These are phyloP conservation scores for Standfussiana lucernea DNA, from an alignment of 2,888 invertebrate species.

Conservation along the genomic window DNA sequence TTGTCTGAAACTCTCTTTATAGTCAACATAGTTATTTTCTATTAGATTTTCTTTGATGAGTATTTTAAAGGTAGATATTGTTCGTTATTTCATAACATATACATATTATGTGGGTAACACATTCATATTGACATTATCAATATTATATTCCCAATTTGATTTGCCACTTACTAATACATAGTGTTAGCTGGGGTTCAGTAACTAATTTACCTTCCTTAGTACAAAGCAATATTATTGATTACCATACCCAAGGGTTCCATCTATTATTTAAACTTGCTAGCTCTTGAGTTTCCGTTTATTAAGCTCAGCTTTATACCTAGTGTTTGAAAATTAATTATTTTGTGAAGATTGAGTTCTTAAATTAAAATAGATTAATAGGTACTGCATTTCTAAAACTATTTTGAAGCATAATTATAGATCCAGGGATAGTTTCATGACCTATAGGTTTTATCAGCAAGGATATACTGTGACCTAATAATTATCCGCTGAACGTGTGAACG, in stretches of 20 bases:
- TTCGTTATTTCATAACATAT: not conserved
- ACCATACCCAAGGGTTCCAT: constrained; percentile 55
- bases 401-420: not conserved
- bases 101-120: not conserved
- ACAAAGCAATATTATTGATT: constrained; percentile 56
- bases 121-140: not conserved
- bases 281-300: constrained; percentile 38
- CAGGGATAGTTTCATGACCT: not conserved
- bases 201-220: constrained; percentile 19
- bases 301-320: not conserved
- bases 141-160: constrained; percentile 26
- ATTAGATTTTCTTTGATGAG: not conserved
- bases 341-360: not conserved
- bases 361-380: not conserved
- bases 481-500: constrained; percentile 35
- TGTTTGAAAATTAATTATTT: not conserved
- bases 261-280: constrained; percentile 57
- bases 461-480: constrained; percentile 41
- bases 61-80: not conserved
- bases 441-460: not conserved
- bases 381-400: not conserved
- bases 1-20: not conserved
- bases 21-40: not conserved
- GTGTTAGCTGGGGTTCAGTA: constrained; percentile 15
- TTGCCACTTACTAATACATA: constrained; percentile 4